These are phyloP conservation scores for Enteromius anoplus DNA, from an alignment of 2,797 vertebrate species.

Conservation along the genomic window DNA sequence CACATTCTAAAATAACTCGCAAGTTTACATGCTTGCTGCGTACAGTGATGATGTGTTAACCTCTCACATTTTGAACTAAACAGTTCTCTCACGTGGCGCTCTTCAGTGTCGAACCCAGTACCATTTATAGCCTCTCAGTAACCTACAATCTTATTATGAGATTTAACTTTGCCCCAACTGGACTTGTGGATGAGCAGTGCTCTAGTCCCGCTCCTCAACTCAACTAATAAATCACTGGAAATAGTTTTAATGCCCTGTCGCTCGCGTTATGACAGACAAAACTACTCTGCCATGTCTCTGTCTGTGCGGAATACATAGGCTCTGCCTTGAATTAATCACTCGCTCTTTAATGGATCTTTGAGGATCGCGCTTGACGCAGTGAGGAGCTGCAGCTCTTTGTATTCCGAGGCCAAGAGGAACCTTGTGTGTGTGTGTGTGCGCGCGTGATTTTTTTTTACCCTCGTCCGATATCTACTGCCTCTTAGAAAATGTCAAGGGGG, in stretches of 20 bases:
- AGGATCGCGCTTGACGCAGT: conserved; percentile 80
- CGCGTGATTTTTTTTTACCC: conserved; percentile 65
- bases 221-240: conserved; percentile 66
- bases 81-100: conserved; percentile 58
- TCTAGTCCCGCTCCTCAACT: conserved; percentile 61
- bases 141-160: conserved; percentile 83
- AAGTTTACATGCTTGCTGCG: not conserved
- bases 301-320: conserved; percentile 70
- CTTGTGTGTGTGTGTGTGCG: conserved; percentile 66
- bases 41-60: not conserved
- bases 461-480: conserved; percentile 58
- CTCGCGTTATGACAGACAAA: conserved; percentile 66
- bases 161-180: conserved; percentile 76
- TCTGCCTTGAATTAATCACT: conserved; percentile 77
- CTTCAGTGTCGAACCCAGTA: conserved; percentile 67
- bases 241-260: conserved; percentile 74
- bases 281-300: conserved; percentile 61
- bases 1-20: not conserved
- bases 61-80: conserved; percentile 20
- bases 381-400: conserved; percentile 73
- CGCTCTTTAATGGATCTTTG: conserved; percentile 79
- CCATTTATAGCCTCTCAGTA: conserved; percentile 80
- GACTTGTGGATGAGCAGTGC: conserved; percentile 72
- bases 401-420: conserved; percentile 65
- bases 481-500: conserved; percentile 66